These are phyloP conservation scores for Nomia melanderi DNA, from an alignment of 1,140 invertebrate genomes.

Conservation along the genomic window DNA sequence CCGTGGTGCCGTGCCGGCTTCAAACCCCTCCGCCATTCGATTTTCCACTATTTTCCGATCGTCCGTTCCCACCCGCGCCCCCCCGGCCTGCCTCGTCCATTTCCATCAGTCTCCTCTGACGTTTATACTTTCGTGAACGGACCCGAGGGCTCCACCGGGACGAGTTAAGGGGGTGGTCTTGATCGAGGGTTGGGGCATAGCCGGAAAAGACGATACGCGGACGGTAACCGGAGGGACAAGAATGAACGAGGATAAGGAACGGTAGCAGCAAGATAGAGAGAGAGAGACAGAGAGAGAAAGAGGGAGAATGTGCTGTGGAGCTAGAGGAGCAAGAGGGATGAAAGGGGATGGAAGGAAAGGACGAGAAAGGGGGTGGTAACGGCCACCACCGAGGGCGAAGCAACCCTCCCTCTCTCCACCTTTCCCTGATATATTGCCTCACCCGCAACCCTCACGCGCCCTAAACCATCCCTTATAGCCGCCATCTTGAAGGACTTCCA, in stretches of 20 bases:
- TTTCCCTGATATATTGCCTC: constrained; percentile 77
- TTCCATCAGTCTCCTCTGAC: constrained; percentile 65
- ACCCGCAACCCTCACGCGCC: constrained; percentile 72
- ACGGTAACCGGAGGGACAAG: constrained; percentile 31
- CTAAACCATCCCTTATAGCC: constrained; percentile 79
- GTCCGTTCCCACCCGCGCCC: constrained; percentile 45
- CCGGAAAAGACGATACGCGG: constrained; percentile 30
- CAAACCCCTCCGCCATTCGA: constrained; percentile 56
- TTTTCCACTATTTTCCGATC: constrained; percentile 68
- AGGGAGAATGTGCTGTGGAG: constrained; percentile 19
- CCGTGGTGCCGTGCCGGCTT: constrained; percentile 3
- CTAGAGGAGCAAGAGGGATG: constrained; percentile 46
- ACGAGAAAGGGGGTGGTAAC: constrained; percentile 57
- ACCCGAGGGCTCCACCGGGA: constrained; percentile 57
- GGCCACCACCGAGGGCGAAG: constrained; percentile 68
- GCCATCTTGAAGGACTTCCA: constrained; percentile 80
- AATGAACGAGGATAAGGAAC: constrained; percentile 12
- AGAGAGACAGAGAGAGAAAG: constrained; percentile 32
- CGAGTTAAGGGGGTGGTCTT: constrained; percentile 61
- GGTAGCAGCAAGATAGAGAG: too few relatives aligned
- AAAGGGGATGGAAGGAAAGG: constrained; percentile 15
- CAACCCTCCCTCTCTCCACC: constrained; percentile 52
- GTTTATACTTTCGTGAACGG: constrained; percentile 67
- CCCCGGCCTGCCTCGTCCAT: constrained; percentile 56
- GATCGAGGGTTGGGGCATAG: constrained; percentile 57